Percentiles rank a stretch among this genome's conserved stretches.
These are phyloP conservation scores for Pogonocherus hispidulus DNA, from an alignment of 2,888 invertebrate species.

Conservation along the genomic window DNA sequence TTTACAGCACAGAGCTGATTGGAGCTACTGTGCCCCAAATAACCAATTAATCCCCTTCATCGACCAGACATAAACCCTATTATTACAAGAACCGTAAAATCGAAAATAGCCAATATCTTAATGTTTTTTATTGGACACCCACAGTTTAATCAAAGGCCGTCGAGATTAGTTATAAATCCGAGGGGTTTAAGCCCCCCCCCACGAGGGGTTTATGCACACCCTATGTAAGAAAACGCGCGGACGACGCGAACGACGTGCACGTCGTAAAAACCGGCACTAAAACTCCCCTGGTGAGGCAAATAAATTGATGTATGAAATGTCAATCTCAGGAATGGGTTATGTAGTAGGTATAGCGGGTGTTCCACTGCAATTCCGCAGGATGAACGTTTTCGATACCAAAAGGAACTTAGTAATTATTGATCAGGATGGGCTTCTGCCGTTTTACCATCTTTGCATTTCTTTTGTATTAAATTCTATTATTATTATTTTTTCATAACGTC, in stretches of 20 bases:
- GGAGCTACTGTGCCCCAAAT: not conserved
- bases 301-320: conserved; percentile 63
- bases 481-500: too few relatives aligned
- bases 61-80: conserved; percentile 11
- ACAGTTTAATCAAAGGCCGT: conserved; percentile 15
- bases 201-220: not conserved
- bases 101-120: conserved; percentile 8
- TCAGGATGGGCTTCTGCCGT: too few relatives aligned
- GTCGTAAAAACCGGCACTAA: conserved; percentile 53
- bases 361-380: too few relatives aligned
- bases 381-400: too few relatives aligned
- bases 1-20: not conserved
- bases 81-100: conserved; percentile 11
- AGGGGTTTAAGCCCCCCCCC: not conserved
- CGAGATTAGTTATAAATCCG: conserved; percentile 14
- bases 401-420: too few relatives aligned
- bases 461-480: too few relatives aligned
- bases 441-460: too few relatives aligned
- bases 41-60: conserved; percentile 5
- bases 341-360: conserved; percentile 22
- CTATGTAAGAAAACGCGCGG: conserved; percentile 9
- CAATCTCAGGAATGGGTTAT: conserved; percentile 61
- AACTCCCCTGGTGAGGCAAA: conserved; percentile 52
- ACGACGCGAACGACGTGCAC: conserved; percentile 37
- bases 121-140: conserved; percentile 9